Evolutionary conservation across 2,113 vertebrate species (phyloP), one percentile per base, ranked within the genome.

Genomic region (Gadus chalcogrammus): DNA sequence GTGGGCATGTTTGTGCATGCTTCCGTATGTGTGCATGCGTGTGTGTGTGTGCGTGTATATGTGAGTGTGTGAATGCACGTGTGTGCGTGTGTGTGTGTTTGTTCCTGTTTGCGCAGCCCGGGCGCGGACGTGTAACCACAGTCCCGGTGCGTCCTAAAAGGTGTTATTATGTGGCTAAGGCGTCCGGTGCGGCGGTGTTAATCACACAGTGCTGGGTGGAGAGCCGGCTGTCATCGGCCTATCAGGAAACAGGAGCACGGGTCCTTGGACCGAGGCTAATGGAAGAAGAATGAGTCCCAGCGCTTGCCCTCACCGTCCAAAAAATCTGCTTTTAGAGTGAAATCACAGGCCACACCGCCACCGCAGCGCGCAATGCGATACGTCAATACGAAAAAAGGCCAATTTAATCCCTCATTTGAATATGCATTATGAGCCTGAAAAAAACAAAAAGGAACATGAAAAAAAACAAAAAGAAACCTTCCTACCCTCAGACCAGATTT

Each of bases 401-500:
- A 85, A 84, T 90, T 89, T 88, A 87, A 90, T 82, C 80, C 68
- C 93, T 94, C 92, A 95, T 96, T 95, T 95, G 93, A 97, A 98
- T 95, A 96, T 93, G 84, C 69, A 79, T 69, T 73, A 79, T 82
- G 89, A 92, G 71, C 64, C 42, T 48, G 42, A 48, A 13, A 13
- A 13, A 48, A 13, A 12, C 1, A 2, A 13, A 13, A 13, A 48
- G 42, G 8, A 13, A 48, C 8, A 2, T 11, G 8, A 13, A 9
- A 67, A 69, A 63, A 60, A 65, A 48, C 7, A 15, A 61, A 24
- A 64, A 27, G 48, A 28, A 58, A 27, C 42, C 22, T 2, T 74
- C 61, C 59, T 68, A 48, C 42, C 27, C 94, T 91, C 92, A 90
- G 92, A 95, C 94, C 95, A 95, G 94, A 95, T 98, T 97, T 96